Evolutionary conservation across 2,797 vertebrate genomes (phyloP).

Genomic region (Poeciliopsis infans): DNA sequence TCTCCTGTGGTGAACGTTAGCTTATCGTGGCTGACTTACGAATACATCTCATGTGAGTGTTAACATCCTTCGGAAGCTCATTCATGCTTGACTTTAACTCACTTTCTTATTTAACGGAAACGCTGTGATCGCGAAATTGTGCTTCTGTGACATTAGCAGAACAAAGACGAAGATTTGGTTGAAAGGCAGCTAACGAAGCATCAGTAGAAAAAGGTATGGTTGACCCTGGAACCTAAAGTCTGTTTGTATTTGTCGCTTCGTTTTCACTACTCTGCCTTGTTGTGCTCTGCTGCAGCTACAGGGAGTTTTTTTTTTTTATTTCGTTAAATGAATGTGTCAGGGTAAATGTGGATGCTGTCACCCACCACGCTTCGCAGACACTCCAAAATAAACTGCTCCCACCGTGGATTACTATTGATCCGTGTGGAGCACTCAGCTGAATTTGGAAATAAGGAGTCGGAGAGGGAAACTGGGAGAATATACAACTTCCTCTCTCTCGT

Average conservation of each 20-base stretch:
- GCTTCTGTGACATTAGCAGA: no score
- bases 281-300: conserved; percentile 38
- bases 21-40: no score
- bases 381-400: conserved; percentile 78
- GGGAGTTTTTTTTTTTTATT: conserved; percentile 49
- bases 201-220: background rate
- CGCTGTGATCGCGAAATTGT: no score
- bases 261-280: conserved; percentile 35
- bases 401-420: conserved; percentile 78
- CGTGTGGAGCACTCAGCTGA: conserved; percentile 62
- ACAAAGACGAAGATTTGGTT: no score
- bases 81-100: no score
- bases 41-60: no score
- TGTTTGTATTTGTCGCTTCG: conserved; percentile 24
- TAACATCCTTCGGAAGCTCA: no score
- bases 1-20: no score
- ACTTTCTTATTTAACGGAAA: no score
- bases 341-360: conserved; percentile 65
- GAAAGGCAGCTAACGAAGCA: background rate
- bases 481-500: conserved; percentile 32
- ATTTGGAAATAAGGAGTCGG: conserved; percentile 40
- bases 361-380: conserved; percentile 70
- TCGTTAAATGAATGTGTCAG: conserved; percentile 25
- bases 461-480: conserved; percentile 25
- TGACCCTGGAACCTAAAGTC: conserved; percentile 43